Base-by-base conservation (phyloP, 2,888 invertebrate genomes). In the Oligia strigilis region DNA sequence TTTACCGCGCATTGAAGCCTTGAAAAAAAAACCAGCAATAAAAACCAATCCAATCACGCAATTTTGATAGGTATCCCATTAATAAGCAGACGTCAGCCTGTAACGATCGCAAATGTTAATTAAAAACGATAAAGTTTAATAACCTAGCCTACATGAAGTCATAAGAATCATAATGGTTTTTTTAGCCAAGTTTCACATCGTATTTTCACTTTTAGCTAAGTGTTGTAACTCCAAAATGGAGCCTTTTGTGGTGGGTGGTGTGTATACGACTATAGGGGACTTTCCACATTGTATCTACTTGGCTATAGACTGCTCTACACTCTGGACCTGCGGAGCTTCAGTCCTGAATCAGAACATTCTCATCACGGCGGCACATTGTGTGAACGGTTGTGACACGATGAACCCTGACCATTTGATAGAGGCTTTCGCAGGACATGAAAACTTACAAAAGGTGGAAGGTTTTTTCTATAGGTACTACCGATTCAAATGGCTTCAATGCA, bases 321-420 rank as follows among this genome's bases (percentile, higher is more conserved):
- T 55, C 23, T 79, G 79, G 64, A 72, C 87, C 0, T 93, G 92
- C 67, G 92, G 92, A 0, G 80, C 88, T 0, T 88, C 93, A 0
- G 78, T 93, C 13, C 58, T 93, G 40, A 92, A 91, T 64, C 92
- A 92, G 43, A 73, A 76, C 13, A 60, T 92, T 90, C 79, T 79
- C 29, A 40, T 79, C 55, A 79, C 78, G 0, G 79, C 78, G 9
- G 80, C 72, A n/a, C 72, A 81, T 49, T 79, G 81, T 49, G 55
- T 72, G 17, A 46, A 49, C 9, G 5, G 23, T 5, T 79, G 81
- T 17, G 46, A 81, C 29, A 40, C 46, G 8, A 13, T 23, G 4
- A 65, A 81, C 9, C 64, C 81, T 19, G 55, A 36, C 4, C 79
- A 81, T 72, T 71, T 65, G 17, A 55, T 79, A 46, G 64, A 80